phyloP scores from a whole-genome alignment of 2,797 vertebrate genomes.

The Delichon dasypus region DNA sequence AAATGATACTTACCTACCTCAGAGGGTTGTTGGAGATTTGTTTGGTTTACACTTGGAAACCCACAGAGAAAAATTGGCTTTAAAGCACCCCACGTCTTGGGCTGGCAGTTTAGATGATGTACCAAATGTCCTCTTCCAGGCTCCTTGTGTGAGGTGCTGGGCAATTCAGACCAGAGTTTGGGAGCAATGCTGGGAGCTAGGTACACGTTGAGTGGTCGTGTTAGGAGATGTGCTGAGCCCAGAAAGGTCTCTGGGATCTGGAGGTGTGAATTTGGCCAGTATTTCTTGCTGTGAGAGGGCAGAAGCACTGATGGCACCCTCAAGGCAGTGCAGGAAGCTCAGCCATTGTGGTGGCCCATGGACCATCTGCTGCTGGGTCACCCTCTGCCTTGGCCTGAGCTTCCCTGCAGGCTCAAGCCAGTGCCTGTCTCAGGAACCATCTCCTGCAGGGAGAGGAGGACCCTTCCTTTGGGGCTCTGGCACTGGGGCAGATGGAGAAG shows the following conservation, averaged over 20 bases:
- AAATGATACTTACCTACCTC: conserved; percentile 54
- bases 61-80: neutral
- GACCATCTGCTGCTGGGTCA: neutral
- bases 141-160: neutral
- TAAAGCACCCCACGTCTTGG: fast-evolving
- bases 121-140: neutral
- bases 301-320: neutral
- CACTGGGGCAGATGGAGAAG: neutral
- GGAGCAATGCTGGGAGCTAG: neutral
- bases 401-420: neutral
- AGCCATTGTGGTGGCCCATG: neutral
- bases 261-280: neutral
- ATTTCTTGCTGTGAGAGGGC: neutral
- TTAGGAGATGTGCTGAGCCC: neutral
- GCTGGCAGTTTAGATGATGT: neutral
- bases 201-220: fast-evolving
- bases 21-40: conserved; percentile 53
- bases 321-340: neutral
- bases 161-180: neutral
- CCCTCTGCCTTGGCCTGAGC: neutral
- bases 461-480: neutral
- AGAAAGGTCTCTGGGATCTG: neutral
- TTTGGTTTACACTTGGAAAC: neutral
- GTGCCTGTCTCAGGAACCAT: neutral
- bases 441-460: neutral